phyloP scores from a whole-genome alignment of 2,113 vertebrate genomes.

The Xiphorhynchus elegans region DNA sequence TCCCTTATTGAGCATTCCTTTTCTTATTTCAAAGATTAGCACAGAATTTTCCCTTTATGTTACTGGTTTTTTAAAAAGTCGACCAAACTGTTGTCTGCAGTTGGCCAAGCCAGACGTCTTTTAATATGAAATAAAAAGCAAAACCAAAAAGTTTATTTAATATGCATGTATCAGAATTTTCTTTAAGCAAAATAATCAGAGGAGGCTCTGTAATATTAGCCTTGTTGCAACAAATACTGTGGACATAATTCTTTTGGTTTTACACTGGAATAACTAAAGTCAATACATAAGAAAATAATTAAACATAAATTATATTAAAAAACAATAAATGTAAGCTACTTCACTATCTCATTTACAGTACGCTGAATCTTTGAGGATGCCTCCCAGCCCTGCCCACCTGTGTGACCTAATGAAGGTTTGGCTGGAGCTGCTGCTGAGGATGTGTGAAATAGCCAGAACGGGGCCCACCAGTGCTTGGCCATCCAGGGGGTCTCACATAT shows the following conservation, averaged over 20 bases:
- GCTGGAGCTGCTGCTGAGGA: slow-evolving; percentile 49
- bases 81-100: not conserved
- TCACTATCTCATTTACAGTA: not conserved
- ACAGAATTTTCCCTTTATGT: not conserved
- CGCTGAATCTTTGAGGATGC: not conserved
- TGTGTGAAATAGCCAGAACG: slow-evolving; percentile 43
- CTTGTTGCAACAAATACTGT: not conserved
- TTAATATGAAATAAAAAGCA: not conserved
- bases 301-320: not conserved
- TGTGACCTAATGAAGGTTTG: not conserved
- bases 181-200: slow-evolving; percentile 16
- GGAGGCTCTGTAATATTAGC: not conserved
- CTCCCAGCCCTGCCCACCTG: not conserved
- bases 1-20: not conserved
- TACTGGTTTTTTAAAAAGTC: not conserved
- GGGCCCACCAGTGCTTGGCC: slow-evolving; percentile 28
- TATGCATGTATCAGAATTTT: not conserved
- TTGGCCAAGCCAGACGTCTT: not conserved
- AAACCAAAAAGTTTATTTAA: not conserved
- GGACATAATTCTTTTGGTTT: not conserved
- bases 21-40: not conserved
- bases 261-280: not conserved
- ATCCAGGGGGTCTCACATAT: not conserved
- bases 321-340: not conserved
- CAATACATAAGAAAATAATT: not conserved